Conservation (phyloP, 2,797 vertebrate species). For the Lemur catta region DNA sequence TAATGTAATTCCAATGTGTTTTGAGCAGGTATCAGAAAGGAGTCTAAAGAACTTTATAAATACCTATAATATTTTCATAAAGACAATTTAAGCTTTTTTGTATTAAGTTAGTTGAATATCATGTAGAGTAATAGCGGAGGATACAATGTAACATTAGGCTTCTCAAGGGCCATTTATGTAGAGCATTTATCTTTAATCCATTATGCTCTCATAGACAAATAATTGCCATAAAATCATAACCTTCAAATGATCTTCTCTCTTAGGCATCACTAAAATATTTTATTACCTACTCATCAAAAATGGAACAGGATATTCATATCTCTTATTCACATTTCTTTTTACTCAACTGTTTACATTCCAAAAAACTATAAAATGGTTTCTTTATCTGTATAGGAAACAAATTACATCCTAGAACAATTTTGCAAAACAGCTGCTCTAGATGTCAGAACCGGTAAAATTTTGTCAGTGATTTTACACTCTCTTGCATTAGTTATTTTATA, state of each 20-base stretch:
- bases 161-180: not conserved
- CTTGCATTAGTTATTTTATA: slow-evolving; percentile 19
- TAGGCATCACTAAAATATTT: not conserved
- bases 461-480: not conserved
- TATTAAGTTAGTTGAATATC: slow-evolving; percentile 11
- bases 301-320: not conserved
- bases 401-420: not conserved
- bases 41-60: not conserved
- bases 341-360: not conserved
- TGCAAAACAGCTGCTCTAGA: not conserved
- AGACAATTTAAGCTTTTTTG: slow-evolving; percentile 5
- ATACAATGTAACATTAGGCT: not conserved
- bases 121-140: not conserved
- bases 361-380: not conserved
- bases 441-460: not conserved
- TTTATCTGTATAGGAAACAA: not conserved
- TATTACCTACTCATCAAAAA: not conserved
- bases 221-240: not conserved
- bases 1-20: not conserved
- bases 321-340: not conserved
- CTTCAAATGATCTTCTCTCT: not conserved
- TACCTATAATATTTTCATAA: not conserved
- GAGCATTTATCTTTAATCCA: not conserved
- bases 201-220: not conserved
- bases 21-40: not conserved